A percentile compares a stretch with the other conserved stretches of the same genome.
These are phyloP conservation scores for Dicaeum eximium DNA, from an alignment of 2,113 vertebrate genomes.

Conservation along the genomic window DNA sequence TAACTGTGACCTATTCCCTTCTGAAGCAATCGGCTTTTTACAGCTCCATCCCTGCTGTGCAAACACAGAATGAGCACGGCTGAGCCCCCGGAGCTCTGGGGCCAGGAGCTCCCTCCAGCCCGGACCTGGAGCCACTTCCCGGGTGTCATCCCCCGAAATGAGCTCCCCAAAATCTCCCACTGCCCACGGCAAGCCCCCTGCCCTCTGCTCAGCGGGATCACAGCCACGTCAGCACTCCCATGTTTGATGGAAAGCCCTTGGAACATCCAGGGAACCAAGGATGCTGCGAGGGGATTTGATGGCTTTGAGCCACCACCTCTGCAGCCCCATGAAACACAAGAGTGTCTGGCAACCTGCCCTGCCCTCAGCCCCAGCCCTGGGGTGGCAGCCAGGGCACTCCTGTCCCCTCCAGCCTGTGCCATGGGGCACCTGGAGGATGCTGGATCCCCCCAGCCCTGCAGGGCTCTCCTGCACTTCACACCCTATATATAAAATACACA, in stretches of 20 bases:
- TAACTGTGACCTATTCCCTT: not conserved
- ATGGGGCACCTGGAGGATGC: not conserved
- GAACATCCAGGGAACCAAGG: not conserved
- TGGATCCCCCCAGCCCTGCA: not conserved
- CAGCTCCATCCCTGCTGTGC: not conserved
- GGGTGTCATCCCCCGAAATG: rapidly evolving
- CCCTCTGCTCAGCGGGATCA: not conserved
- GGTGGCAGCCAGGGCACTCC: rapidly evolving
- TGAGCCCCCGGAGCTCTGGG: not conserved
- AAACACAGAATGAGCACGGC: not conserved
- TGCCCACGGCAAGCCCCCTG: rapidly evolving
- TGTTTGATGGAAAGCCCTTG: not conserved
- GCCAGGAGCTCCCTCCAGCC: not conserved
- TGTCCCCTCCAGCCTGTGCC: not conserved
- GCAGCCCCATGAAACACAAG: not conserved
- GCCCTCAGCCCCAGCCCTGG: not conserved
- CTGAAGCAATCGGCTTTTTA: not conserved
- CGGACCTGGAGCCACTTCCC: rapidly evolving
- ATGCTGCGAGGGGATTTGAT: not conserved
- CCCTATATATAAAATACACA: conserved; percentile 2
- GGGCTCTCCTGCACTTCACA: not conserved
- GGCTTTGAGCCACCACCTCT: not conserved
- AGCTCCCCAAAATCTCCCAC: rapidly evolving
- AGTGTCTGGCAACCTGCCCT: rapidly evolving
- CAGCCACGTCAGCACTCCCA: not conserved